A percentile compares a stretch with the other conserved stretches of the same genome.
Evolutionary conservation across 2,888 invertebrate genomes (phyloP).

Genomic region (Pterobdella sp.): DNA sequence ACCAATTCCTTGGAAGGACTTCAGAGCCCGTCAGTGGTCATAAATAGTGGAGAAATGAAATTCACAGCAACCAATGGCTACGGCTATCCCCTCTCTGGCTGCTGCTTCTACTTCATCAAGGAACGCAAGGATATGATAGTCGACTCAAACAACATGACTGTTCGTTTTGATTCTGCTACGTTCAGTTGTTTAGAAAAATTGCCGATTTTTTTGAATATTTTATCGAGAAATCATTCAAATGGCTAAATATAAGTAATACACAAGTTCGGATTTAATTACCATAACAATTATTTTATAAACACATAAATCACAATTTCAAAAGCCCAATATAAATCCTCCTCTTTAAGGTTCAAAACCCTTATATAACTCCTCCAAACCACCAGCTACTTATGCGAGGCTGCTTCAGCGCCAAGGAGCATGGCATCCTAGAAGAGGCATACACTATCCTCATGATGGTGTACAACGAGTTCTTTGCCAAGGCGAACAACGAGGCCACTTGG

Average conservation of each 20-base stretch:
- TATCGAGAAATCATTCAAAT: too few relatives aligned
- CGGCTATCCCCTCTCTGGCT: constrained; percentile 58
- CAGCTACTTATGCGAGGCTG: constrained; percentile 13
- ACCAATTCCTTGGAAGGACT: constrained; percentile 13
- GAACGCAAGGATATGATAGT: constrained; percentile 58
- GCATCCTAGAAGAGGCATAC: constrained; percentile 18
- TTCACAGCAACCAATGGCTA: constrained; percentile 60
- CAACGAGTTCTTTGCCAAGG: constrained; percentile 16
- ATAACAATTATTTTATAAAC: too few relatives aligned
- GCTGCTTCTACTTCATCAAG: constrained; percentile 65
- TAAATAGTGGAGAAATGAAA: constrained; percentile 35
- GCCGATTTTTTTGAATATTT: too few relatives aligned
- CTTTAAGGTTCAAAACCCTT: too few relatives aligned
- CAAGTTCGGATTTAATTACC: too few relatives aligned
- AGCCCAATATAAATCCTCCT: too few relatives aligned
- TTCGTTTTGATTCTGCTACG: too few relatives aligned
- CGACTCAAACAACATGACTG: constrained; percentile 62
- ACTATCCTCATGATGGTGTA: constrained; percentile 16
- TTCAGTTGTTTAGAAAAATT: too few relatives aligned
- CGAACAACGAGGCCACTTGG: constrained; percentile 36
- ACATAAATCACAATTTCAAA: too few relatives aligned
- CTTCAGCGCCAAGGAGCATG: constrained; percentile 7
- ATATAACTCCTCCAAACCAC: not conserved
- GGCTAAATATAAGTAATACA: too few relatives aligned
- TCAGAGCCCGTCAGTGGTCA: constrained; percentile 40